Base-by-base conservation (phyloP, 2,888 invertebrate genomes). In the Liodrosophila aerea region DNA sequence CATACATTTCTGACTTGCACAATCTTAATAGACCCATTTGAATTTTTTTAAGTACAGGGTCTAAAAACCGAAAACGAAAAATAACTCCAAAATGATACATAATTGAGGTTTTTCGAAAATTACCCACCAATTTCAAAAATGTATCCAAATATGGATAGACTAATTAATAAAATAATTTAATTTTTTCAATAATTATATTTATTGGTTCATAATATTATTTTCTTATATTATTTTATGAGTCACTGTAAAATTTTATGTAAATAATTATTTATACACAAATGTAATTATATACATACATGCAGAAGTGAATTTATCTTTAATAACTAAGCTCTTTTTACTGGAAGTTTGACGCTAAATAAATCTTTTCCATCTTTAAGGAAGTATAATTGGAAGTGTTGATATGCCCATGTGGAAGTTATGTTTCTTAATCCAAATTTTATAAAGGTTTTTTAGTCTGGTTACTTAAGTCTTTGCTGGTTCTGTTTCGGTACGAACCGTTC, bases 311-410 rank as follows among this genome's bases (percentile, higher is more conserved):
- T 11, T 49, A 31, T 33, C 44, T 44, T 31, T 39, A n/a, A n/a
- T 16, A 4, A 29, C 41, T 43, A 34, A 52, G 56, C 34, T 51
- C 62, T 18, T 43, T 50, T 69, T 56, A 50, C 43, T 77, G 85
- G 76, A 85, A 77, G 83, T 64, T 70, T 85, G 54, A 73, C 63
- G 82, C n/a, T n/a, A n/a, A n/a, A n/a, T n/a, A n/a, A n/a, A 81
- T 77, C 62, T 57, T 27, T 54, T 2, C 31, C 58, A 46, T 66
- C 43, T 27, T 33, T 15, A 43, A 50, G 85, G 72, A 85, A 85
- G 83, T 75, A 50, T 36, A 41, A 60, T 62, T 66, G 83, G 67
- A 77, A 85, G 83, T 78, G 44, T 61, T 22, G 22, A 44, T 58
- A 18, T 31, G 18, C 39, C 29, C 44, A 39, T 59, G 46, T 78